Evolutionary conservation across 2,888 invertebrate genomes (phyloP), one percentile per base, ranked within the genome.

Genomic region (Piscicola geometra): DNA sequence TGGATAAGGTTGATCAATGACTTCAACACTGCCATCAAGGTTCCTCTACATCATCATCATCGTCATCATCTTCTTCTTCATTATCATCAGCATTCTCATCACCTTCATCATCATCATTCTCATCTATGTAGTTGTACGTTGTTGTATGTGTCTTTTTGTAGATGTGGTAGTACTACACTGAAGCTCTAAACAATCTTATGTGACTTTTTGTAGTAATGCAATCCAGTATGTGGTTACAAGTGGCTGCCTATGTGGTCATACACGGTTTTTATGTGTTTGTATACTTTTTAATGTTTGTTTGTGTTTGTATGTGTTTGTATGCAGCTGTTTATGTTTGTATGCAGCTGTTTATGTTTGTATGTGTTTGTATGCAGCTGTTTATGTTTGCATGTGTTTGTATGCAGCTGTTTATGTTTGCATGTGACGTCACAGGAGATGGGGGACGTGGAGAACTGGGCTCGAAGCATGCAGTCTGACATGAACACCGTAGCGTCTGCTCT

Each of bases 381-480:
- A n/a, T n/a, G n/a, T n/a, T n/a, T n/a, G n/a, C n/a, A n/a, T n/a
- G n/a, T n/a, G n/a, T n/a, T n/a, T n/a, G n/a, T n/a, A n/a, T n/a
- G n/a, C n/a, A n/a, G n/a, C n/a, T n/a, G n/a, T n/a, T n/a, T n/a
- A n/a, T n/a, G n/a, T n/a, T n/a, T n/a, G n/a, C n/a, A n/a, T n/a
- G n/a, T n/a, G n/a, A n/a, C n/a, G n/a, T n/a, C 94, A 0, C 93
- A 97, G 89, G 98, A 99, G 88, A 90, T 99, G 75, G 99, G 99
- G 0, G 98, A 99, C 88, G 96, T 97, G 0, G 96, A 98, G 85
- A 98, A 96, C 85, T 99, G 98, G 98, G 94, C 98, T 0, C 90
- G 92, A 80, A 94, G 93, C 80, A 98, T 99, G 81, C 98, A 99
- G 86, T 91, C 90, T 78, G 99, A 99, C 85, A 93, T 98, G 91